These are phyloP conservation scores for Mesocentrotus franciscanus DNA, from an alignment of 53 echinoderm and acorn worm species.

Conservation along the genomic window DNA sequence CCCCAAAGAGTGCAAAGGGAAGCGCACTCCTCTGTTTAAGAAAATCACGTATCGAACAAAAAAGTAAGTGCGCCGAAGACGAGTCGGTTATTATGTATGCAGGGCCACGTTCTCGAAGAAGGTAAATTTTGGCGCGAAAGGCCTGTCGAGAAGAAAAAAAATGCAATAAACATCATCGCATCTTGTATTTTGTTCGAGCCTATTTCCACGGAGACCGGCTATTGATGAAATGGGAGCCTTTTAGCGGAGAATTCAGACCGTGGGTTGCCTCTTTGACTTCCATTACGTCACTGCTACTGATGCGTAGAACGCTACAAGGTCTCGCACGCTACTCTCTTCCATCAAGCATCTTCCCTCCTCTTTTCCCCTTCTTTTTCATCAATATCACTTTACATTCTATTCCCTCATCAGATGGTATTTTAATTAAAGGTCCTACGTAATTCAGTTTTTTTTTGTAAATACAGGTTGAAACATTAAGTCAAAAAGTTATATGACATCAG, in stretches of 20 bases:
- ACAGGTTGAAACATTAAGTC: background rate
- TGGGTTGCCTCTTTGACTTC: background rate
- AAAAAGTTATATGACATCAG: background rate
- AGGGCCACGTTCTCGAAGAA: conserved; percentile 3
- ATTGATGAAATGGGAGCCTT: conserved; percentile 40
- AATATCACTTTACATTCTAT: background rate
- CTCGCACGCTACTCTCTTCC: background rate
- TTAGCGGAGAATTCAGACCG: background rate
- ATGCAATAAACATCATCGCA: conserved; percentile 38
- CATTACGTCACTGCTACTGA: background rate
- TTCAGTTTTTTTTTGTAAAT: background rate
- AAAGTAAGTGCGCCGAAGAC: background rate
- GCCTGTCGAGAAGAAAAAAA: background rate
- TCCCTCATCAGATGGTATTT: background rate
- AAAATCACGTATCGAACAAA: conserved; percentile 28
- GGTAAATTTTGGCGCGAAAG: conserved; percentile 50
- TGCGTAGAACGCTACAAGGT: background rate
- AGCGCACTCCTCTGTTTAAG: conserved; percentile 17
- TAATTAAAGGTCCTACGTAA: background rate
- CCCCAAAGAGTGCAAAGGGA: conserved; percentile 29
- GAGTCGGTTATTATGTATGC: background rate
- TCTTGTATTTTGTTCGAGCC: background rate
- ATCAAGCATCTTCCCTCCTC: background rate
- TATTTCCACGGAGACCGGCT: background rate
- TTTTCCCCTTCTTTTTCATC: background rate